These are phyloP conservation scores for Xiphophorus birchmanni DNA, from an alignment of 2,797 vertebrate genomes.

Conservation along the genomic window DNA sequence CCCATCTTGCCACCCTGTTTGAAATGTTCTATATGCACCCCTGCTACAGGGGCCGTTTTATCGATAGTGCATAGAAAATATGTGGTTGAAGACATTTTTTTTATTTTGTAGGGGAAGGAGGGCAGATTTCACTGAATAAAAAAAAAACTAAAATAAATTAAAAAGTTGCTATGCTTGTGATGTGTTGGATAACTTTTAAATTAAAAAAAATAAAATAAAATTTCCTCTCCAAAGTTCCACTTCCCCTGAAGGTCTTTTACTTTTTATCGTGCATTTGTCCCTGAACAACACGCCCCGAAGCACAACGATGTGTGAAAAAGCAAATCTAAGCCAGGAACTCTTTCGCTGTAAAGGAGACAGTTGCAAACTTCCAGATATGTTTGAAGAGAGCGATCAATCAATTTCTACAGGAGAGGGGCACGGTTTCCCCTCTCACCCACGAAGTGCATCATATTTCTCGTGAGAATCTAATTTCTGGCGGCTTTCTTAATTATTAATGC, in stretches of 20 bases:
- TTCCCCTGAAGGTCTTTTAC: constrained; percentile 13
- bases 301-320: constrained; percentile 23
- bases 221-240: constrained; percentile 20
- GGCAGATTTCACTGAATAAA: not conserved
- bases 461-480: constrained; percentile 44
- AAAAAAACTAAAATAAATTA: not conserved
- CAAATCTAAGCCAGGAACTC: constrained; percentile 30
- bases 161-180: not conserved
- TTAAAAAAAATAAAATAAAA: not conserved
- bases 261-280: constrained; percentile 31
- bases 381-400: constrained; percentile 50
- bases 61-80: not conserved
- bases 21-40: not conserved
- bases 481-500: constrained; percentile 60
- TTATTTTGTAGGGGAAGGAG: too few relatives aligned
- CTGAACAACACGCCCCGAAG: constrained; percentile 18
- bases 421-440: constrained; percentile 38
- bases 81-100: too few relatives aligned
- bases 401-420: constrained; percentile 52
- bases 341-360: constrained; percentile 23
- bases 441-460: constrained; percentile 56
- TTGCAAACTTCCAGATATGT: constrained; percentile 30
- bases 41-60: not conserved
- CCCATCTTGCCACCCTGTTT: not conserved
- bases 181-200: constrained; percentile 41